Conservation (phyloP, 2,113 vertebrate genomes). For the Falcunculus frontatus region DNA sequence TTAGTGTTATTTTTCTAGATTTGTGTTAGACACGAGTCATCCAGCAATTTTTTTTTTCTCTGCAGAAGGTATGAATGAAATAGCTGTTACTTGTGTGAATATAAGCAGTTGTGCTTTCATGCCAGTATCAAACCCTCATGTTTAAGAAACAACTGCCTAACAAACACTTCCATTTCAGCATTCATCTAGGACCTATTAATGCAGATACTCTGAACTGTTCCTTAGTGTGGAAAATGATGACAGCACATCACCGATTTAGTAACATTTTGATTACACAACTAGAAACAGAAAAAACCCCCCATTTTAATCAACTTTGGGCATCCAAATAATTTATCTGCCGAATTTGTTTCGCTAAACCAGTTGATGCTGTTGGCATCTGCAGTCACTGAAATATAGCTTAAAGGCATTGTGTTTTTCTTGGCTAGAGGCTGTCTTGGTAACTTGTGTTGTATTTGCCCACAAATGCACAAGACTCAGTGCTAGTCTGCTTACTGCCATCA, state of each 20-base stretch:
- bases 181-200: neutral
- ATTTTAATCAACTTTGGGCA: neutral
- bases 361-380: neutral
- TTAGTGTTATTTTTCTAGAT: slow-evolving; percentile 14
- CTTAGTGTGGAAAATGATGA: neutral
- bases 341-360: neutral
- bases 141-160: neutral
- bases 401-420: neutral
- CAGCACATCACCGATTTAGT: neutral
- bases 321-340: neutral
- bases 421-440: neutral
- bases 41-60: neutral
- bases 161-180: neutral
- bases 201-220: neutral
- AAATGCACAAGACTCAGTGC: neutral
- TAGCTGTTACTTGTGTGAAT: neutral
- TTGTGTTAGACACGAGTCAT: neutral
- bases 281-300: neutral
- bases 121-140: neutral
- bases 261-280: neutral
- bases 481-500: neutral
- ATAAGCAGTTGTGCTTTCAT: slow-evolving; percentile 21
- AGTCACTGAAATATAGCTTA: neutral
- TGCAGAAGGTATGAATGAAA: neutral
- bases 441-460: neutral